Base-by-base conservation (phyloP, 2,113 vertebrate species). In the Oryzias curvinotus region DNA sequence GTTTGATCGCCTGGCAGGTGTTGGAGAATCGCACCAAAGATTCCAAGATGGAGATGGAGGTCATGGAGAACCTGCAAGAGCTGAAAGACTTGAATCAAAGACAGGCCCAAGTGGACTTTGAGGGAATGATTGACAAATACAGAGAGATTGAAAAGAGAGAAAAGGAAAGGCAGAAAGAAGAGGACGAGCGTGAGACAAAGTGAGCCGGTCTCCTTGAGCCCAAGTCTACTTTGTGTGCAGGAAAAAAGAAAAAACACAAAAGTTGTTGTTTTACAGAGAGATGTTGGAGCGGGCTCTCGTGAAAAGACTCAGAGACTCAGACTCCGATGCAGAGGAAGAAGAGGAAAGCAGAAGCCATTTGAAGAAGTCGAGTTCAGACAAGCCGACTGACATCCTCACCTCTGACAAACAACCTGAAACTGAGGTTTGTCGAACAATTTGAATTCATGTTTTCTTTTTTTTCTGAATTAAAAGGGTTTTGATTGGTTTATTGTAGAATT, bases 31-130 rank as follows among this genome's bases (percentile, higher is more conserved):
- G 97, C 17, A 98, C 96, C 7, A 96, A 96, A 67, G 96, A 98
- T 84, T 98, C 97, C 2, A 99, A 98, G 81, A 88, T 98, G 87
- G 97, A 99, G 83, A 98, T 99, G 97, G 96, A 99, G 80, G 95
- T 98, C 10, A 81, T 99, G 87, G 97, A 99, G 88, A 98, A 96
- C 82, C 92, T 99, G 25, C 96, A 98, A 90, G 96, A 99, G 85
- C 90, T 98, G 73, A 98, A 98, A 81, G 97, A 99, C 48, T 90
- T 99, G 59, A 99, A 98, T 90, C 97, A 99, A 87, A 91, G 96
- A 3, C 97, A 99, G 92, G 97, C 96, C 0, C 92, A 90, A 0
- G 96, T 98, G 83, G 95, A 99, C 77, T 98, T 96, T 0, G 96
- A 98, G 86, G 91, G 93, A 45, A 97, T 93, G 92, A 83, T 93